phyloP scores from a whole-genome alignment of 1,140 invertebrate species.

The Pararge aegeria region DNA sequence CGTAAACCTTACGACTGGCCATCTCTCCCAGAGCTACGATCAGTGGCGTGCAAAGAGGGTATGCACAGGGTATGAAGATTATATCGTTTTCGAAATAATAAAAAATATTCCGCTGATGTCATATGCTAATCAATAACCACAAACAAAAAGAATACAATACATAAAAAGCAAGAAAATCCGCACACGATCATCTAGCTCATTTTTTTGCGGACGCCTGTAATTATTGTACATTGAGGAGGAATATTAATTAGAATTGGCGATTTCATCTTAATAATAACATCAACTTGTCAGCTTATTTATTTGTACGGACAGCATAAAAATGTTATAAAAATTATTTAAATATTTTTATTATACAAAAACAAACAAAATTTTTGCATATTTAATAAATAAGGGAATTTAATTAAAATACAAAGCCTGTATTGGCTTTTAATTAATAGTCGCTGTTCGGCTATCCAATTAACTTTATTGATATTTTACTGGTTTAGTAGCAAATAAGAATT shows the following conservation, averaged over 20 bases:
- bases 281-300: neutral
- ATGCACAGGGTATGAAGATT: no score
- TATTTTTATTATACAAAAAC: neutral
- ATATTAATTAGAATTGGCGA: conserved; percentile 6
- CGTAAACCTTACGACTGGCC: no score
- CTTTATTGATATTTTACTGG: no score
- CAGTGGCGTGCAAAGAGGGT: no score
- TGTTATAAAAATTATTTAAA: neutral
- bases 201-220: conserved; percentile 6
- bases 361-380: no score
- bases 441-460: no score
- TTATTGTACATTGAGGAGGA: neutral
- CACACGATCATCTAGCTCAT: neutral
- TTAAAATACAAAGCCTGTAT: no score
- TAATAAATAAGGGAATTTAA: no score
- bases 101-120: neutral
- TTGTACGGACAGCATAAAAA: conserved; percentile 12
- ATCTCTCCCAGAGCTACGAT: no score
- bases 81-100: no score
- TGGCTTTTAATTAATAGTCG: no score
- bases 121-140: neutral
- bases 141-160: neutral
- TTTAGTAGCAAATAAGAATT: no score
- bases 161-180: neutral
- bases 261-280: conserved; percentile 21